Conservation (phyloP, 2,797 vertebrate genomes). For the Mus caroli region DNA sequence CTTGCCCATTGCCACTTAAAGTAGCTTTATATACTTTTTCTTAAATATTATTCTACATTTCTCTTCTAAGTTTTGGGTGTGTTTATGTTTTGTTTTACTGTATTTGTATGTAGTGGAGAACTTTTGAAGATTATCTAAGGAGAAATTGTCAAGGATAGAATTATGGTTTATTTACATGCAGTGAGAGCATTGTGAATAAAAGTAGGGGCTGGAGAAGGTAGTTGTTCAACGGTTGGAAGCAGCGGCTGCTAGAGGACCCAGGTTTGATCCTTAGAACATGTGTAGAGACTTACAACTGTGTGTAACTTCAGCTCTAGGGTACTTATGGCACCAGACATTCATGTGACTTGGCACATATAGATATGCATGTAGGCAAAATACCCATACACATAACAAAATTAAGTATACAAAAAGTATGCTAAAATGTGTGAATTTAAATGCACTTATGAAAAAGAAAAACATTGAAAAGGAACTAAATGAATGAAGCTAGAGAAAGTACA, state of each 20-base stretch:
- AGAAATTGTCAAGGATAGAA: conserved; percentile 35
- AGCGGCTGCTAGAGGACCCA: neutral
- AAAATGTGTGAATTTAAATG: neutral
- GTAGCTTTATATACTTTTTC: neutral
- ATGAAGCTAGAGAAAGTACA: conserved; percentile 12
- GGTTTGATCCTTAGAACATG: neutral
- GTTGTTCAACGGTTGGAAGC: neutral
- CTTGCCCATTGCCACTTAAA: neutral
- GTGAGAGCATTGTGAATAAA: neutral
- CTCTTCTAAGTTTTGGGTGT: conserved; percentile 14
- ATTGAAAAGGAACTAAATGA: neutral
- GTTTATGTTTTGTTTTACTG: neutral
- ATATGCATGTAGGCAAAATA: neutral
- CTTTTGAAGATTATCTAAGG: conserved; percentile 28
- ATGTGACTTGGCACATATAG: neutral
- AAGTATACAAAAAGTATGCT: neutral
- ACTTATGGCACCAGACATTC: neutral
- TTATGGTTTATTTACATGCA: neutral
- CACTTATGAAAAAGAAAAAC: neutral
- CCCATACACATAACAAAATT: neutral
- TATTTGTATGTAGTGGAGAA: neutral
- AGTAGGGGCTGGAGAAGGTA: neutral
- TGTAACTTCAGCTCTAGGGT: neutral
- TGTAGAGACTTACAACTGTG: neutral
- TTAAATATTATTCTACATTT: neutral